Evolutionary conservation across 2,797 vertebrate species (phyloP).

Genomic region (Siniperca undulata): DNA sequence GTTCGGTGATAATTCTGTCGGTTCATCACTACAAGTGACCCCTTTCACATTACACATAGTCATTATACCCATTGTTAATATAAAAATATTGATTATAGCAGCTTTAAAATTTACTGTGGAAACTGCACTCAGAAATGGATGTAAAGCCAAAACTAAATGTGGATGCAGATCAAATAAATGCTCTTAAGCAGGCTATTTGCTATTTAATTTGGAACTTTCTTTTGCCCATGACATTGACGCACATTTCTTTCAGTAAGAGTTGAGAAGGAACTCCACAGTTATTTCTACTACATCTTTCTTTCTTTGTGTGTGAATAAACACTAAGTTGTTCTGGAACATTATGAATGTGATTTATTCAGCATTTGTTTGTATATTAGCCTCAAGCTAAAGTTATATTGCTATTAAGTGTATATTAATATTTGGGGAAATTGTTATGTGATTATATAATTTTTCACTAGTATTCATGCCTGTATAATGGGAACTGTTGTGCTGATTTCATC

Average conservation of each 20-base stretch:
- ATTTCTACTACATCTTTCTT: background rate
- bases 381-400: slow-evolving; percentile 13
- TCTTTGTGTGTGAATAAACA: background rate
- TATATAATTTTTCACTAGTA: background rate
- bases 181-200: background rate
- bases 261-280: background rate
- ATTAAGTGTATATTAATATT: background rate
- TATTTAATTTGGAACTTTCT: background rate
- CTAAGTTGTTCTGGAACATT: background rate
- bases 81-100: background rate
- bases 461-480: background rate
- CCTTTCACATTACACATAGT: background rate
- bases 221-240: background rate
- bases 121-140: background rate
- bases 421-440: background rate
- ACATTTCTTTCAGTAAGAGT: background rate
- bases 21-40: background rate
- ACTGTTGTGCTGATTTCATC: background rate
- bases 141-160: background rate
- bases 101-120: background rate
- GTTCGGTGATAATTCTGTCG: background rate
- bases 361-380: slow-evolving; percentile 4
- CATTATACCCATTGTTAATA: background rate
- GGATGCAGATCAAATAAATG: background rate
- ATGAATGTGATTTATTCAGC: slow-evolving; percentile 10